Percentiles rank a stretch among this genome's conserved stretches.
Evolutionary conservation across 2,113 vertebrate species (phyloP).

Genomic region (Dendropsophus ebraccatus): DNA sequence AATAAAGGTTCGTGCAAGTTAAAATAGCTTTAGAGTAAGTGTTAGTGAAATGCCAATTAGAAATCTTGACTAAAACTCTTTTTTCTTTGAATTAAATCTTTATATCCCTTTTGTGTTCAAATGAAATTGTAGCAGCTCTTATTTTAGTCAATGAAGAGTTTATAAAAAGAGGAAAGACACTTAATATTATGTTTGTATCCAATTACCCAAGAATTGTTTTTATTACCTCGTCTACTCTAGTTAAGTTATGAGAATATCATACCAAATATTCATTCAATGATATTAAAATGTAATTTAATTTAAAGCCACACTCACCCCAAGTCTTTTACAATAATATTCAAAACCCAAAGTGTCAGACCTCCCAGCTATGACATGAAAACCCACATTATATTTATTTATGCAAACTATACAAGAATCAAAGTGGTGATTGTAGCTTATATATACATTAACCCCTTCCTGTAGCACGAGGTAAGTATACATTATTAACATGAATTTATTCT

Average conservation of each 20-base stretch:
- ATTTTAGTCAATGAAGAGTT: slow-evolving; percentile 3
- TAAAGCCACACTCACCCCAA: not conserved
- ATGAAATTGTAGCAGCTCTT: not conserved
- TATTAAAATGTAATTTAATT: not conserved
- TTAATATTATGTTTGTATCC: not conserved
- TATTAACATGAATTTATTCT: too few relatives aligned
- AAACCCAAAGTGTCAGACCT: not conserved
- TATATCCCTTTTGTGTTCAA: not conserved
- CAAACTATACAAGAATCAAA: too few relatives aligned
- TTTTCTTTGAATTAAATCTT: slow-evolving; percentile 27
- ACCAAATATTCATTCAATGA: not conserved
- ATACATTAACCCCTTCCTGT: too few relatives aligned
- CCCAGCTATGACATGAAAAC: too few relatives aligned
- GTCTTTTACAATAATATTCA: too few relatives aligned
- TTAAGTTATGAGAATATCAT: not conserved
- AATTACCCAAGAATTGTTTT: not conserved
- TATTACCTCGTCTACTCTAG: not conserved
- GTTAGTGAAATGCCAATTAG: slow-evolving; percentile 4
- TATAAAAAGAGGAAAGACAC: not conserved
- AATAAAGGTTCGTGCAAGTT: slow-evolving; percentile 28
- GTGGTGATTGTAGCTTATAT: too few relatives aligned
- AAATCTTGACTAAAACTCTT: not conserved
- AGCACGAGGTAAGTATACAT: too few relatives aligned
- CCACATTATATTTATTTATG: not conserved
- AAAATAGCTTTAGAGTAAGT: slow-evolving; percentile 10